Evolutionary conservation across 2,888 invertebrate genomes (phyloP), one percentile per base, ranked within the genome.

Genomic region (Volucella zonaria): DNA sequence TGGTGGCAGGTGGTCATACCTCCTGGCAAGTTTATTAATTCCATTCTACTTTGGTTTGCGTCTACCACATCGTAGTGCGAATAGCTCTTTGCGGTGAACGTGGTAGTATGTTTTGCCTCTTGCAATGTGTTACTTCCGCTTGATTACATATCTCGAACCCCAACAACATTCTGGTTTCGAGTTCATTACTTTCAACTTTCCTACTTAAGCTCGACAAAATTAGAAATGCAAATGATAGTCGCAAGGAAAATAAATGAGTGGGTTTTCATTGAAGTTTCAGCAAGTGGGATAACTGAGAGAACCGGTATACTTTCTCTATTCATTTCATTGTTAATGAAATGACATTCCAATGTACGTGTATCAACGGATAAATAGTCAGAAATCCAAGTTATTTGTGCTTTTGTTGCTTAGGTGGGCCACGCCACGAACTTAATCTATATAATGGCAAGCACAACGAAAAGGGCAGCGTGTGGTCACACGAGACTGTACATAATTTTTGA

Each of bases 101-200:
- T 70, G 52, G 47, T 52, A 75, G 23, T 23, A 23, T 23, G 23
- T 23, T 23, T 70, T 82, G 77, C 64, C 61, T 51, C 56, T 58
- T 81, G 75, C 82, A 82, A 82, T 78, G 82, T 82, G 82, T 82
- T 82, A 78, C 82, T 82, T 74, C 78, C 78, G 78, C 74, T 74
- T 78, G 77, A 82, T 78, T 78, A 74, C 58, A 62, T 82, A 67
- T 67, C 67, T 58, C 62, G 58, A 52, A 76, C 47, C 47, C 73
- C 47, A 64, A 78, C 73, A 74, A 74, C 73, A 68, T 75, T 68
- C 75, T 75, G 80, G 76, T 58, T 68, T 66, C 64, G 78, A 82
- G 78, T 82, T 82, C 82, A 82, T 82, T 82, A 82, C 78, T 82
- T 82, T 74, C 73, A 78, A 82, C 82, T 82, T 82, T 82, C 76